phyloP scores from a whole-genome alignment of 2,888 invertebrate species.

The Drosophila kuntzei region DNA sequence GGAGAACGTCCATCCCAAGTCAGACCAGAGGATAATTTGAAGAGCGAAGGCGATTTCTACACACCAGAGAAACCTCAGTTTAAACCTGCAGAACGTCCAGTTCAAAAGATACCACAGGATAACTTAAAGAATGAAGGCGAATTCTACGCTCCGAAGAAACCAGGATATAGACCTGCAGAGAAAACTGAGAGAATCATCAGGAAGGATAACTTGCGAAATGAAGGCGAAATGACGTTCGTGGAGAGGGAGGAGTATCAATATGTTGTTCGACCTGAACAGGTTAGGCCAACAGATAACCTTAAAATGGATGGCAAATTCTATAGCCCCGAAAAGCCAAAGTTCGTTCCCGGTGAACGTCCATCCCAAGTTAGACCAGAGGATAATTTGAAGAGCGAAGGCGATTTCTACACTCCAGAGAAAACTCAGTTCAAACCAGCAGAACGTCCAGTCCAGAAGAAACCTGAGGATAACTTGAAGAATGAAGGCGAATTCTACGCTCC shows the following conservation, averaged over 20 bases:
- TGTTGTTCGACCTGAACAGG: slow-evolving; percentile 43
- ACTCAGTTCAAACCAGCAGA: no score
- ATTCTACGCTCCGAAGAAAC: slow-evolving; percentile 81
- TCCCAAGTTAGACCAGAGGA: slow-evolving; percentile 74
- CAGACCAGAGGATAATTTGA: slow-evolving; percentile 85
- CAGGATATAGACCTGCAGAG: slow-evolving; percentile 85
- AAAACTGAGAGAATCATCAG: slow-evolving; percentile 82
- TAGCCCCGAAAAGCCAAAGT: slow-evolving; percentile 74
- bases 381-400: no score
- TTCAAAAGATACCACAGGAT: slow-evolving; percentile 75
- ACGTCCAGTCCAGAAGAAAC: slow-evolving; percentile 55
- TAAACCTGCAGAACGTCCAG: slow-evolving; percentile 85
- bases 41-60: slow-evolving; percentile 86
- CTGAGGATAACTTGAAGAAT: slow-evolving; percentile 85
- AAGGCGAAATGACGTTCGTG: slow-evolving; percentile 86
- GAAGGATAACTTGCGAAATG: slow-evolving; percentile 88
- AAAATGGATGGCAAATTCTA: slow-evolving; percentile 42
- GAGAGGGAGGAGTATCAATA: slow-evolving; percentile 85
- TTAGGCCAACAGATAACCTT: slow-evolving; percentile 36
- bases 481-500: slow-evolving; percentile 86
- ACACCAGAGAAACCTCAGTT: slow-evolving; percentile 86
- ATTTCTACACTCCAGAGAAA: no score
- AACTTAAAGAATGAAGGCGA: slow-evolving; percentile 85
- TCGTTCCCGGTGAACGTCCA: slow-evolving; percentile 15
- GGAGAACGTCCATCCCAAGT: no score